Evolutionary conservation across 2,888 invertebrate genomes (phyloP).

Genomic region (Synergus gifuensis): DNA sequence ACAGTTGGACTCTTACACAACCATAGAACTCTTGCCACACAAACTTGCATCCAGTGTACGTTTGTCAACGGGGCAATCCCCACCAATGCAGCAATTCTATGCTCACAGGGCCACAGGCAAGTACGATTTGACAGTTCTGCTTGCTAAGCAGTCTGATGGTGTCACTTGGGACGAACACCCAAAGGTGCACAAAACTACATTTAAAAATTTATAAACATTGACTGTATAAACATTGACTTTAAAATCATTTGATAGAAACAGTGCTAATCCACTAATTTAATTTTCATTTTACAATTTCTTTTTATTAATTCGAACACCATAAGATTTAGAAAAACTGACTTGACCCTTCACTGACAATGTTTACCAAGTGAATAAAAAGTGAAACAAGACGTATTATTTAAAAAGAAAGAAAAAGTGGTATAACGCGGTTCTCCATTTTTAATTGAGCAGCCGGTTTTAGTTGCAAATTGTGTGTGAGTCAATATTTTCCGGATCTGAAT

Average conservation of each 20-base stretch:
- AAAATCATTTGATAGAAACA: neutral
- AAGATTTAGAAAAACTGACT: neutral
- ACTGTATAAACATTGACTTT: neutral
- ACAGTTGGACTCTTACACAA: neutral
- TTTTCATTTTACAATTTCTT: neutral
- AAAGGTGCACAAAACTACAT: neutral
- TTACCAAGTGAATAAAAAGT: neutral
- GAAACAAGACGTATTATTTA: neutral
- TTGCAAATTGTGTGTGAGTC: constrained; percentile 15
- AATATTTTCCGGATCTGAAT: constrained; percentile 17
- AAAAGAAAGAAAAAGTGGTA: neutral
- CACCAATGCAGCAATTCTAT: constrained; percentile 17
- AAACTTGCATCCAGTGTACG: constrained; percentile 3
- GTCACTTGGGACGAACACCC: constrained; percentile 20
- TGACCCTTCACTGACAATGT: neutral
- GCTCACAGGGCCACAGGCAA: neutral
- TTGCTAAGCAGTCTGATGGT: constrained; percentile 24
- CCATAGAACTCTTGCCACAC: constrained; percentile 20
- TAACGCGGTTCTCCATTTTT: neutral
- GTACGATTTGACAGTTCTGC: constrained; percentile 39
- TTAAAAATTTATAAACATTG: neutral
- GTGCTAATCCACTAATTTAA: neutral
- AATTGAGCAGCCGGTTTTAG: neutral
- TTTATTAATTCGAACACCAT: neutral
- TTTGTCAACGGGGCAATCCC: constrained; percentile 20